Evolutionary conservation across 2,888 invertebrate genomes (phyloP).

Genomic region (Chymomyza fuscimana): DNA sequence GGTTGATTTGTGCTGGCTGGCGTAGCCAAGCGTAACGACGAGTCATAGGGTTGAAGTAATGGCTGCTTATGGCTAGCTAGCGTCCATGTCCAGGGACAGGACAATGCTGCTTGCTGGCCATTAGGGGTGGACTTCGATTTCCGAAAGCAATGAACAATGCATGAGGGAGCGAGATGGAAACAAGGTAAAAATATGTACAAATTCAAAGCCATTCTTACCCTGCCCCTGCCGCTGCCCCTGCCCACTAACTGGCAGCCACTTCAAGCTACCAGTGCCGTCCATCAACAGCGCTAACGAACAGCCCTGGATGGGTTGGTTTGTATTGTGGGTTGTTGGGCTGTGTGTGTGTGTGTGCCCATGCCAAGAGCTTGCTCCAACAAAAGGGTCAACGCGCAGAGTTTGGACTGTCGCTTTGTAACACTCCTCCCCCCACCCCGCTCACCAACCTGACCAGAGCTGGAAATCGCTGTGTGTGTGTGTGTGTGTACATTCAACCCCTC

Average conservation of each 20-base stretch:
- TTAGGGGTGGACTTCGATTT: slow-evolving; percentile 68
- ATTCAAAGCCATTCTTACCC: slow-evolving; percentile 50
- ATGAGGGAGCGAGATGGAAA: slow-evolving; percentile 24
- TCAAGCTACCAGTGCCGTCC: slow-evolving; percentile 45
- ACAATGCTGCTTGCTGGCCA: slow-evolving; percentile 41
- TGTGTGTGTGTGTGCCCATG: slow-evolving; percentile 36
- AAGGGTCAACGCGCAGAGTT: slow-evolving; percentile 55
- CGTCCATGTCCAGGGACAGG: not conserved
- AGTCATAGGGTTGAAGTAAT: slow-evolving; percentile 53
- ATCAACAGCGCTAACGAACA: slow-evolving; percentile 57
- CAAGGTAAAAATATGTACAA: slow-evolving; percentile 54
- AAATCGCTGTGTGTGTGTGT: not conserved
- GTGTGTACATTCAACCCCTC: slow-evolving; percentile 58
- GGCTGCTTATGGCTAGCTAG: slow-evolving; percentile 33
- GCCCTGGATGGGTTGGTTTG: slow-evolving; percentile 17
- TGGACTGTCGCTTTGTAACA: slow-evolving; percentile 13
- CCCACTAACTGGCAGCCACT: slow-evolving; percentile 24
- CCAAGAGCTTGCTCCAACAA: slow-evolving; percentile 42
- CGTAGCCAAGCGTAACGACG: slow-evolving; percentile 9
- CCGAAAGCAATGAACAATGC: slow-evolving; percentile 50
- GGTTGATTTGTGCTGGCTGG: slow-evolving; percentile 19
- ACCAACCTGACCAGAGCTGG: not conserved
- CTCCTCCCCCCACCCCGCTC: not conserved
- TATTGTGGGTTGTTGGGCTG: slow-evolving; percentile 11
- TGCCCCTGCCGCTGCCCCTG: slow-evolving; percentile 10